Conservation (phyloP, 2,888 invertebrate species). For the Escarpia spicata region DNA sequence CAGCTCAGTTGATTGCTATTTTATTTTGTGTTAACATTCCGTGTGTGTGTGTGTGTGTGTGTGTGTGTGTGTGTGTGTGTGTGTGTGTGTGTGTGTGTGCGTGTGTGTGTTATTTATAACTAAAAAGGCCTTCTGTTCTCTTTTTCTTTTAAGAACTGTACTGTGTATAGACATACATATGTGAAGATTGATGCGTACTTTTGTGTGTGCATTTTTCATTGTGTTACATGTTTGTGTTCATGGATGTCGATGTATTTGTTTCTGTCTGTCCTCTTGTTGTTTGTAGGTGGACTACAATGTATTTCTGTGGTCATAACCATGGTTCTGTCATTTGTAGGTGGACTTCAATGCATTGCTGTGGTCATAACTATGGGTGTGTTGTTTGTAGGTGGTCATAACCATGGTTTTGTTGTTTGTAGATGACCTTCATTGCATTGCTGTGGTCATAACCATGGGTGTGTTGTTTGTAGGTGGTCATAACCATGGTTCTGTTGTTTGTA, state of each 20-base stretch:
- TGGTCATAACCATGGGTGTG: background rate
- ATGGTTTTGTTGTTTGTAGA: slow-evolving; percentile 73
- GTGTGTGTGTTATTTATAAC: too few relatives aligned
- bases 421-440: slow-evolving; percentile 81
- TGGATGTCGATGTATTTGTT: background rate
- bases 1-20: too few relatives aligned
- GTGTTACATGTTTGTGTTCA: background rate
- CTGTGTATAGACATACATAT: too few relatives aligned
- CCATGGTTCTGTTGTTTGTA: slow-evolving; percentile 28
- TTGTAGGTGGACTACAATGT: background rate
- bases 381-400: slow-evolving; percentile 73
- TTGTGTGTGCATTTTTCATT: background rate
- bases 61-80: too few relatives aligned
- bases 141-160: too few relatives aligned
- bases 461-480: background rate
- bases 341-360: slow-evolving; percentile 81
- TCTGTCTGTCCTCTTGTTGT: background rate
- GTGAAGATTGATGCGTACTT: too few relatives aligned
- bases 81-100: too few relatives aligned
- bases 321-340: slow-evolving; percentile 54
- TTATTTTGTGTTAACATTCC: too few relatives aligned
- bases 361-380: background rate
- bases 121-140: too few relatives aligned
- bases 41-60: too few relatives aligned
- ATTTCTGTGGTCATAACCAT: background rate